phyloP scores from a whole-genome alignment of 2,888 invertebrate genomes.

The Bibio marci region DNA sequence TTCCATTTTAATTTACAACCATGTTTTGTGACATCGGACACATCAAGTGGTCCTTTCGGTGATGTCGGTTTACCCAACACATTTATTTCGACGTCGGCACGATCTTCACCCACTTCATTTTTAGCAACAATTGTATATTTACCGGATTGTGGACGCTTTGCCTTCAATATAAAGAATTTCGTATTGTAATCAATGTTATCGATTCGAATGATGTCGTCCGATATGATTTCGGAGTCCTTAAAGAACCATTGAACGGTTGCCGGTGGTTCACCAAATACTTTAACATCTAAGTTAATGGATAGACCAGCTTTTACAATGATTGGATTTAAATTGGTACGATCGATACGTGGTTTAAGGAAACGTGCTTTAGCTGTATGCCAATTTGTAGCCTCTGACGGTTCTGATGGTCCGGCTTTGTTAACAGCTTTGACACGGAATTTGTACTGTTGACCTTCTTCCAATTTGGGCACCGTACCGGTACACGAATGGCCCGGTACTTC shows the following conservation, averaged over 20 bases:
- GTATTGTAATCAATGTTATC: slow-evolving; percentile 81
- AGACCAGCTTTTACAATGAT: slow-evolving; percentile 76
- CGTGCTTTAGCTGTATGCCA: slow-evolving; percentile 80
- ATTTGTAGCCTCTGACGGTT: slow-evolving; percentile 80
- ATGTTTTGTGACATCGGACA: slow-evolving; percentile 77
- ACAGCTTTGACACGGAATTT: slow-evolving; percentile 88
- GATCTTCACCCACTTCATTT: slow-evolving; percentile 86
- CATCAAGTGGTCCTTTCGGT: slow-evolving; percentile 75
- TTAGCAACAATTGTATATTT: slow-evolving; percentile 78
- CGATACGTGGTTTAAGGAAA: slow-evolving; percentile 85
- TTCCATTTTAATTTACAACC: slow-evolving; percentile 85
- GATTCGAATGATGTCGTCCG: slow-evolving; percentile 45
- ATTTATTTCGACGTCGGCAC: slow-evolving; percentile 77
- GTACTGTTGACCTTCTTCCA: slow-evolving; percentile 90
- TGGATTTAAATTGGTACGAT: slow-evolving; percentile 74
- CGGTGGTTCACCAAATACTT: slow-evolving; percentile 84
- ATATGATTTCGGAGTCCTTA: slow-evolving; percentile 46
- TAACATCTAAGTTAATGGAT: slow-evolving; percentile 70
- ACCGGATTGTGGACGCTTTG: slow-evolving; percentile 66
- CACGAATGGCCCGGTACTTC: slow-evolving; percentile 72
- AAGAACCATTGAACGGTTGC: slow-evolving; percentile 83
- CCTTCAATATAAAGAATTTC: slow-evolving; percentile 70
- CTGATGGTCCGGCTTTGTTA: slow-evolving; percentile 88
- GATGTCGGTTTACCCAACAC: slow-evolving; percentile 66
- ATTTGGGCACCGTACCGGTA: slow-evolving; percentile 71